Base-by-base conservation (phyloP, 1,140 invertebrate species). In the Grapholita molesta region DNA sequence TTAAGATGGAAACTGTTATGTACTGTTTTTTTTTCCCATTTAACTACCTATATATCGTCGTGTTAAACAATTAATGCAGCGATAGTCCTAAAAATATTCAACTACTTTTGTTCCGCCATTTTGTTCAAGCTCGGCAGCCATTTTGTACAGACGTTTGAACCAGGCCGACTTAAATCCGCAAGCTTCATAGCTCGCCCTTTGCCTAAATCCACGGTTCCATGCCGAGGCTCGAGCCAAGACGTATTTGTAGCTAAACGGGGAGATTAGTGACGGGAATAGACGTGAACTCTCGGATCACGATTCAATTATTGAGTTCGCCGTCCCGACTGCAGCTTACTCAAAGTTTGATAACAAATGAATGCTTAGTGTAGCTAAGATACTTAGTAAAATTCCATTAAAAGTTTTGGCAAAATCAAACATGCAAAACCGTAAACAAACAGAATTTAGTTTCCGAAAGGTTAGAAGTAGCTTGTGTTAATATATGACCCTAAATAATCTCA, bases 201-300 rank as follows among this genome's bases (percentile, higher is more conserved):
- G 15, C 24, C 18, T 61, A 61, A 61, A 61, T 30, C 55, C 25
- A 25, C n/a, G 55, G n/a, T 61, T 28, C 55, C 23, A 28, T 25
- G 53, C 53, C 55, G 15, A 61, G 55, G 55, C 9, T 61, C 12
- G 55, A 30, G 55, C 55, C 55, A 61, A 61, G 25, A 61, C 55
- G 55, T 61, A 61, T 61, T 61, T 61, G 55, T 30, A 61, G 25
- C 24, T 61, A 61, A 61, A 28, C 55, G 55, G 18, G 55, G n/a
- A 57, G 55, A 61, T 61, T 61, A 61, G 25, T 30, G 24, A 61
- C 55, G 55, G 55, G 55, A 61, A 61, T 61, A 61, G 55, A 61
- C 55, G n/a, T 15, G 55, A 61, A 61, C 55, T 28, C 24, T n/a
- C 24, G 24, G 55, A 28, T 61, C 55, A 61, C 30, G 55, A 61